Conservation (phyloP, 2,797 vertebrate genomes). For the Phoxinus dragarum region DNA sequence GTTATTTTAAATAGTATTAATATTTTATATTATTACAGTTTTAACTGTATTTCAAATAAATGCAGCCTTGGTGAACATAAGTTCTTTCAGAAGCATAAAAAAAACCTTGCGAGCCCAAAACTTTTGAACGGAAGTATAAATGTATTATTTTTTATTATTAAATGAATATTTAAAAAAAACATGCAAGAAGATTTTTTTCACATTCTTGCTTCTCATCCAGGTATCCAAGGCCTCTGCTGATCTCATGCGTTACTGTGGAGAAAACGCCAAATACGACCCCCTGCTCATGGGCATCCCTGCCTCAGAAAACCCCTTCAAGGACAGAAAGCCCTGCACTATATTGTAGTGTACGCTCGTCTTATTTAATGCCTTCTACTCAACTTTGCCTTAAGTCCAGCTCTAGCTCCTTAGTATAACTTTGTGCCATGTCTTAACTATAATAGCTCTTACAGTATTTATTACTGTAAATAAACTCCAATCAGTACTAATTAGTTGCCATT, state of each 20-base stretch:
- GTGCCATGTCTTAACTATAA: conserved; percentile 25
- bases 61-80: neutral
- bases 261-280: conserved; percentile 89
- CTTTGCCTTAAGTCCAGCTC: conserved; percentile 44
- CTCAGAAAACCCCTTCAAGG: conserved; percentile 98
- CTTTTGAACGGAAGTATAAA: neutral
- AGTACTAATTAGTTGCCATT: conserved; percentile 43
- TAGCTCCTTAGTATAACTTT: conserved; percentile 52
- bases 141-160: no score
- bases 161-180: neutral
- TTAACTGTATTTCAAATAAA: neutral
- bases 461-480: conserved; percentile 45
- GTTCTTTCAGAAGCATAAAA: neutral
- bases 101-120: neutral
- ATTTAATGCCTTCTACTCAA: conserved; percentile 53
- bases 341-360: conserved; percentile 80
- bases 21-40: neutral
- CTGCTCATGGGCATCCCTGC: conserved; percentile 90
- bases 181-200: neutral
- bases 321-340: conserved; percentile 95
- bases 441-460: conserved; percentile 51
- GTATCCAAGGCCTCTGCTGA: conserved; percentile 95
- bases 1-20: neutral
- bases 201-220: conserved; percentile 67
- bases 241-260: conserved; percentile 94